Evolutionary conservation across 2,888 invertebrate genomes (phyloP), one percentile per base, ranked within the genome.

Genomic region (Macaria liturata): DNA sequence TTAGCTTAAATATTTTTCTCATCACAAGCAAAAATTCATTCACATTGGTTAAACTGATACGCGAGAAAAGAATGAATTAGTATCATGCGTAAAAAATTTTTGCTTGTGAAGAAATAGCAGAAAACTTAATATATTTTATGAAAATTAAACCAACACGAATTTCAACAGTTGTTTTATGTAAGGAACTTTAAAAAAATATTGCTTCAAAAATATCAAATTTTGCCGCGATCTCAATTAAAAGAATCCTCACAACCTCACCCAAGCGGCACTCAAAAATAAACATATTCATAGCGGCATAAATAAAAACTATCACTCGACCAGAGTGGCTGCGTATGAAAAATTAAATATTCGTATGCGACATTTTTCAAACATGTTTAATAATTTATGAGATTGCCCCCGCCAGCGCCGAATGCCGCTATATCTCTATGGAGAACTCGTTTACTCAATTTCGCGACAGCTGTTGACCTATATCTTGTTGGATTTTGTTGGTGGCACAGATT

Each of bases 401-500:
- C 9, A 44, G 52, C 46, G 54, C 44, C 54, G 51, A 20, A 46
- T n/a, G 44, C 48, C 9, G 60, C 56, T 55, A 57, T 60, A 63
- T 61, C 61, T 61, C 64, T 47, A 59, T 56, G 60, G 61, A 49
- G 44, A 58, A 54, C 61, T 50, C 62, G 54, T 64, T 67, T 53
- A 63, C 62, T 65, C 61, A 66, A 64, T 62, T 55, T 46, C 44
- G 57, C 50, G 65, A 61, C 65, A 67, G 64, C 58, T 65, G 65
- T 59, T 65, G 65, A 65, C 65, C 63, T 49, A 52, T 59, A 60
- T 62, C 59, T 60, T 62, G 57, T 46, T 55, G 46, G 48, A 53
- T 56, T 57, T 49, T 66, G 59, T 59, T 42, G n/a, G 42, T 42
- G 8, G 9, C 42, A 42, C n/a, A 42, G 42, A 42, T 42, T n/a